Evolutionary conservation across 2,888 invertebrate species (phyloP).

Genomic region (Galeruca laticollis): DNA sequence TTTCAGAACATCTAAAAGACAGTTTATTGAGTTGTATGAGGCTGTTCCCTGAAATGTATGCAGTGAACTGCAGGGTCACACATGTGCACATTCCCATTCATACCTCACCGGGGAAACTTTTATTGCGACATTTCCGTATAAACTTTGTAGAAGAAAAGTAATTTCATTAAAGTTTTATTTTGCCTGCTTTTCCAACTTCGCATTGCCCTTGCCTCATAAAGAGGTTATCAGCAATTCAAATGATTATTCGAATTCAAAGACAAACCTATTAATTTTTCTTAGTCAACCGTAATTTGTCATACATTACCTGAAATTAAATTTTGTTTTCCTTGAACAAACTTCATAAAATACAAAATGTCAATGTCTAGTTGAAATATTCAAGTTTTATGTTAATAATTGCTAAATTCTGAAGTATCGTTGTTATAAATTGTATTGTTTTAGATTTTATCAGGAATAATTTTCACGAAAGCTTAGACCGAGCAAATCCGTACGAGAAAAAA

Average conservation of each 20-base stretch:
- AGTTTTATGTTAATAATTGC: slow-evolving; percentile 35
- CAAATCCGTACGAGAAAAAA: slow-evolving; percentile 31
- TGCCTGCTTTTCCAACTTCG: slow-evolving; percentile 21
- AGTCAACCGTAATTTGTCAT: background rate
- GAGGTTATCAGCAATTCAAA: no score
- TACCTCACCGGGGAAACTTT: slow-evolving; percentile 31
- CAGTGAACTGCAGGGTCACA: slow-evolving; percentile 38
- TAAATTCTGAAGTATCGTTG: slow-evolving; percentile 35
- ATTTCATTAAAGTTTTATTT: slow-evolving; percentile 30
- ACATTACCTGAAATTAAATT: background rate
- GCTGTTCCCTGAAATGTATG: slow-evolving; percentile 28
- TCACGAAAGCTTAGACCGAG: slow-evolving; percentile 37
- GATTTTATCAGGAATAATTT: slow-evolving; percentile 38
- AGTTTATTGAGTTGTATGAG: slow-evolving; percentile 15
- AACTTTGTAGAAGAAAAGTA: slow-evolving; percentile 33
- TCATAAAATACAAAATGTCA: background rate
- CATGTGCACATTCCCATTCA: slow-evolving; percentile 35
- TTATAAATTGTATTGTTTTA: slow-evolving; percentile 45
- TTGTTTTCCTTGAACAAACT: background rate
- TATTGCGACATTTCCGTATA: slow-evolving; percentile 35
- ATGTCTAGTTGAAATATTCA: background rate
- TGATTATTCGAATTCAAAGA: no score
- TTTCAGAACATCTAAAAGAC: background rate
- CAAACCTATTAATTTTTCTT: no score
- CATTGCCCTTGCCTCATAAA: background rate